These are phyloP conservation scores for Galago senegalensis DNA, from an alignment of 2,797 vertebrate genomes.

Conservation along the genomic window DNA sequence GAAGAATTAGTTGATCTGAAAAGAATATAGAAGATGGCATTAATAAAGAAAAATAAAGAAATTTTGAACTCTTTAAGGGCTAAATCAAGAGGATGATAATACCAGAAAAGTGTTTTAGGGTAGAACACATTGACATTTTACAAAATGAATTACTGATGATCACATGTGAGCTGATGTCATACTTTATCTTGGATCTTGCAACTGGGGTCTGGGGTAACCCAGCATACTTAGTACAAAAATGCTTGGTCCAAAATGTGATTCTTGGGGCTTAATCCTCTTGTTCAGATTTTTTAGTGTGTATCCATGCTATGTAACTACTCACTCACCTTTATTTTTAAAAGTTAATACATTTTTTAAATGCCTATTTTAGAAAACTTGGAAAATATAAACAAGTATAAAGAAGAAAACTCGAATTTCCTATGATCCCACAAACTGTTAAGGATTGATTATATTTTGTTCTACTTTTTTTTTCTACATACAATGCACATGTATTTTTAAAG, in stretches of 20 bases:
- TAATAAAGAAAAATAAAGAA: slow-evolving; percentile 19
- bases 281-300: background rate
- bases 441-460: background rate
- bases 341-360: background rate
- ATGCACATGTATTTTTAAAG: background rate
- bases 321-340: slow-evolving; percentile 3
- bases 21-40: slow-evolving; percentile 7
- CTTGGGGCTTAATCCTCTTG: background rate
- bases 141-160: background rate
- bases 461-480: background rate
- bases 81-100: background rate
- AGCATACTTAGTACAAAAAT: background rate
- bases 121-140: background rate
- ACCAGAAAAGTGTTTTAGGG: background rate
- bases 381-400: background rate
- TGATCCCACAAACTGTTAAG: background rate
- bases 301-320: background rate
- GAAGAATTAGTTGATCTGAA: slow-evolving; percentile 3
- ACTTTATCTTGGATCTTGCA: background rate
- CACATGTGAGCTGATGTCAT: background rate
- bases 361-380: background rate
- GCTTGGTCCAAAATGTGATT: background rate
- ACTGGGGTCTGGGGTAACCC: background rate
- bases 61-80: background rate
- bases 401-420: background rate